Percentiles rank a stretch among this genome's conserved stretches.
Evolutionary conservation across 2,888 invertebrate genomes (phyloP).

Genomic region (Drosophila meridionalis): DNA sequence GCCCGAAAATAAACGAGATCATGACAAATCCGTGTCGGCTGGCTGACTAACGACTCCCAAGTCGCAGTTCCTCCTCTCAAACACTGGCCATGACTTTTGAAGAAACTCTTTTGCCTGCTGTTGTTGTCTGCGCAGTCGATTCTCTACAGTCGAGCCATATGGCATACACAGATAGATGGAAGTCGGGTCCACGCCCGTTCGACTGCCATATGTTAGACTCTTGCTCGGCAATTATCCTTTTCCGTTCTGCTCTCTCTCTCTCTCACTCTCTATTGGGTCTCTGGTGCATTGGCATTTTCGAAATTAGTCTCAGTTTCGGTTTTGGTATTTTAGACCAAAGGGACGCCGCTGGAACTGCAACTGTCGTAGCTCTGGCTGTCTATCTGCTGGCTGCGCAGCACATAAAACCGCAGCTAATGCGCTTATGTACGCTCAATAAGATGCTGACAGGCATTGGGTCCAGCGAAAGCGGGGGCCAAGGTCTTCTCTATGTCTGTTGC

Average conservation of each 20-base stretch:
- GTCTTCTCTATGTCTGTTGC: constrained; percentile 28
- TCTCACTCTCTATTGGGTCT: background rate
- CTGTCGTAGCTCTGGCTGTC: constrained; percentile 8
- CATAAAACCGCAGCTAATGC: constrained; percentile 74
- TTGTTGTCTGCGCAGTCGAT: constrained; percentile 20
- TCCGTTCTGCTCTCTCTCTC: constrained; percentile 37
- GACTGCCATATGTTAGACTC: constrained; percentile 74
- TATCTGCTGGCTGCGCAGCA: constrained; percentile 45
- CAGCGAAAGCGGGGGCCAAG: constrained; percentile 44
- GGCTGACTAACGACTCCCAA: constrained; percentile 41
- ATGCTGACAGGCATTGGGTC: constrained; percentile 69
- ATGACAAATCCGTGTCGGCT: constrained; percentile 73
- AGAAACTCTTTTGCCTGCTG: constrained; percentile 66
- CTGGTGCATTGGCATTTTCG: constrained; percentile 26
- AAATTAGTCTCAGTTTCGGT: constrained; percentile 76
- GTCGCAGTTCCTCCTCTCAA: constrained; percentile 15
- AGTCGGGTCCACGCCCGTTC: constrained; percentile 29
- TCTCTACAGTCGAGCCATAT: constrained; percentile 32
- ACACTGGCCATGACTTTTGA: constrained; percentile 39
- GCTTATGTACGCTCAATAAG: constrained; percentile 76
- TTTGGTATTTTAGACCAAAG: constrained; percentile 56
- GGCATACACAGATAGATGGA: constrained; percentile 19
- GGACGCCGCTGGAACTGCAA: constrained; percentile 53
- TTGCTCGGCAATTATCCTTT: constrained; percentile 76
- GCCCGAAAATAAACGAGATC: constrained; percentile 70